These are phyloP conservation scores for Nematopogon swammerdamellus DNA, from an alignment of 2,888 invertebrate genomes.

Conservation along the genomic window DNA sequence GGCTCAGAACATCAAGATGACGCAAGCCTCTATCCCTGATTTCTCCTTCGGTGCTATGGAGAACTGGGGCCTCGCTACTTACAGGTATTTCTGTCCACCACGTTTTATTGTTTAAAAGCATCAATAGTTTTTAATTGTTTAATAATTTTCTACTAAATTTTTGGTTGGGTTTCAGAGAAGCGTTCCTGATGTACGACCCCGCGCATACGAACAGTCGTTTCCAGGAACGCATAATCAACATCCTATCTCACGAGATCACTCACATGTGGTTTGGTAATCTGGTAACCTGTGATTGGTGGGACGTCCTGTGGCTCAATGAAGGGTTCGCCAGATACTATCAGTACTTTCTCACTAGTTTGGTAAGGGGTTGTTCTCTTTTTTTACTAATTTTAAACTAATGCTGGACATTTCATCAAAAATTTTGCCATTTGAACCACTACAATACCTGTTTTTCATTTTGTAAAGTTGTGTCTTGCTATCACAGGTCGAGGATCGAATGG, in stretches of 20 bases:
- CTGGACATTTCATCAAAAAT: too few species aligned
- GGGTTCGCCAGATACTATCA: constrained; percentile 75
- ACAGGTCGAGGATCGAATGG: constrained; percentile 62
- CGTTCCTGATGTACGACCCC: constrained; percentile 39
- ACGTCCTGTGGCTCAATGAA: constrained; percentile 61
- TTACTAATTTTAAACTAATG: too few species aligned
- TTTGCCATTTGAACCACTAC: too few species aligned
- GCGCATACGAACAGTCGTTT: constrained; percentile 32
- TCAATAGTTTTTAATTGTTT: constrained; percentile 2
- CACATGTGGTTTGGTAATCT: too few species aligned
- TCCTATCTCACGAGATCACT: constrained; percentile 66
- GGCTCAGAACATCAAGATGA: constrained; percentile 49
- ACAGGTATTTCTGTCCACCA: constrained; percentile 60
- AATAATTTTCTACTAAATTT: not conserved
- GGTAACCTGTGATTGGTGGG: constrained; percentile 67
- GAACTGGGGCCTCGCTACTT: constrained; percentile 81
- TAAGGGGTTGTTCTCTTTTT: too few species aligned
- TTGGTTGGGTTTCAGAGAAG: constrained; percentile 33
- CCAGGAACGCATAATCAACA: constrained; percentile 54
- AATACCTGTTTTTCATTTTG: too few species aligned
- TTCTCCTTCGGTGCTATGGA: constrained; percentile 80
- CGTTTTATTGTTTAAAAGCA: too few species aligned
- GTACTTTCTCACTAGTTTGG: constrained; percentile 60
- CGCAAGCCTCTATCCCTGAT: constrained; percentile 76
- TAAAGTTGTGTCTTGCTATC: too few species aligned